Evolutionary conservation across 2,797 vertebrate species (phyloP).

Genomic region (Oreonectes daqikongensis): DNA sequence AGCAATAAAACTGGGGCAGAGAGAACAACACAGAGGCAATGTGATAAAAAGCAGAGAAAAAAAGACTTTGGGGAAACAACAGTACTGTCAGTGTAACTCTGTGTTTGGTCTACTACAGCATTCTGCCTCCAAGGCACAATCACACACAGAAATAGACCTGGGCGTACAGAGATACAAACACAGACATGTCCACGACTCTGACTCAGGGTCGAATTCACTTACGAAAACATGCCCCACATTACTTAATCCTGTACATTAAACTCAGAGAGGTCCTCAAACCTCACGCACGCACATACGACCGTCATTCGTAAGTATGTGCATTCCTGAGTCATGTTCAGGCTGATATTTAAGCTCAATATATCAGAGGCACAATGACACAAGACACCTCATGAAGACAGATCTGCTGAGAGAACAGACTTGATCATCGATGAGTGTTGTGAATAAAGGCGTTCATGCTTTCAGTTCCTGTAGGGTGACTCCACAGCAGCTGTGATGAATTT

Average conservation of each 20-base stretch:
- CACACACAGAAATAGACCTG: conserved; percentile 16
- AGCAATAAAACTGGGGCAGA: background rate
- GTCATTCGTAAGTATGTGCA: background rate
- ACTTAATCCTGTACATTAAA: conserved; percentile 38
- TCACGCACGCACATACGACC: background rate
- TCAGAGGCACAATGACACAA: conserved; percentile 10
- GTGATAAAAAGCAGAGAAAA: background rate
- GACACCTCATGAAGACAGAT: background rate
- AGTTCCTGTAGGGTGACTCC: background rate
- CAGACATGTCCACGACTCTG: conserved; percentile 37
- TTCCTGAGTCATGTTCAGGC: conserved; percentile 38
- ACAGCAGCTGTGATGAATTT: conserved; percentile 9
- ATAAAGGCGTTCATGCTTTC: background rate
- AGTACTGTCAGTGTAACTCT: background rate
- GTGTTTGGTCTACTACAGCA: conserved; percentile 36
- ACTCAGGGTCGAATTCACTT: conserved; percentile 41
- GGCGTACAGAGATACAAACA: conserved; percentile 33
- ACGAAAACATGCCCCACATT: conserved; percentile 53
- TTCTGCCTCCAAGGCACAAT: conserved; percentile 23
- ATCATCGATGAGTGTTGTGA: background rate
- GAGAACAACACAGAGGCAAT: background rate
- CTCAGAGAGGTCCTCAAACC: conserved; percentile 19
- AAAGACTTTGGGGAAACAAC: conserved; percentile 29
- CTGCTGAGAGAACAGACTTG: background rate
- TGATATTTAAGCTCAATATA: conserved; percentile 2